phyloP scores from a whole-genome alignment of 2,797 vertebrate species.

The Nannoperca obscura region DNA sequence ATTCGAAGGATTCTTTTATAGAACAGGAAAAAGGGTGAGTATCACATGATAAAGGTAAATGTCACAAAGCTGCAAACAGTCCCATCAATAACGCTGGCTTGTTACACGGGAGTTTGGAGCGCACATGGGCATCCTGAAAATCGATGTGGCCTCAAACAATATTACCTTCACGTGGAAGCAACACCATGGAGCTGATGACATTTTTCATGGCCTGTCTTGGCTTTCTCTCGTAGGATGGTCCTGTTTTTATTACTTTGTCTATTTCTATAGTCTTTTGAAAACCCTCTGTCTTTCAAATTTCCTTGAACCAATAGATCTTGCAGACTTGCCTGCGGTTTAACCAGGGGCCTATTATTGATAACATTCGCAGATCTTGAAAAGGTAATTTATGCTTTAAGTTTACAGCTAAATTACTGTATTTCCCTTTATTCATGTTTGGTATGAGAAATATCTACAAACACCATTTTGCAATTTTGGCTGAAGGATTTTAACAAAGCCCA shows the following conservation, averaged over 20 bases:
- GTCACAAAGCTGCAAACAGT: slow-evolving; percentile 37
- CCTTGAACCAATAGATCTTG: no score
- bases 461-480: no score
- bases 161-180: slow-evolving; percentile 4
- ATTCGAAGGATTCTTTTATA: slow-evolving; percentile 19
- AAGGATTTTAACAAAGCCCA: not conserved
- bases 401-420: no score
- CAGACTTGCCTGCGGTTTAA: no score
- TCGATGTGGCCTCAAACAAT: slow-evolving; percentile 32
- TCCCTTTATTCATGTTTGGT: not conserved
- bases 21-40: slow-evolving; percentile 26
- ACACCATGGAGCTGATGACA: not conserved
- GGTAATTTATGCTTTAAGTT: no score
- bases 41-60: slow-evolving; percentile 30
- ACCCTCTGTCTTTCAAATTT: no score
- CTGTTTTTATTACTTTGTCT: not conserved
- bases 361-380: not conserved
- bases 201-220: slow-evolving; percentile 22
- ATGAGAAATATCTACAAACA: not conserved
- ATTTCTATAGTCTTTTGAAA: no score
- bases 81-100: slow-evolving; percentile 38
- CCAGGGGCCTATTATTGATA: no score
- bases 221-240: not conserved
- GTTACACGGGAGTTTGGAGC: slow-evolving; percentile 6
- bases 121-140: slow-evolving; percentile 1